These are phyloP conservation scores for Lycophotia porphyrea DNA, from an alignment of 2,888 invertebrate species.

Conservation along the genomic window DNA sequence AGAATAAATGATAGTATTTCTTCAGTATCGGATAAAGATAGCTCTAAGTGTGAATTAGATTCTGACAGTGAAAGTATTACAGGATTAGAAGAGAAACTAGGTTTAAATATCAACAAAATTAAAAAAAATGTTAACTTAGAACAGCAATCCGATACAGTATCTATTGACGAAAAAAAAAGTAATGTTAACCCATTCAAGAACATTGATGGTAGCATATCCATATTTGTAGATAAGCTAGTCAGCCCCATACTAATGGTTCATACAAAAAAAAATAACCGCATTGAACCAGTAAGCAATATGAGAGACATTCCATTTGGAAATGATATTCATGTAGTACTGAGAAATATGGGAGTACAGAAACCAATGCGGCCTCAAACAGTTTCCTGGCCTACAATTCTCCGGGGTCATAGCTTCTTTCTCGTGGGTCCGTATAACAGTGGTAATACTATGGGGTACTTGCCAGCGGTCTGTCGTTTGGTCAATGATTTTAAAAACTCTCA, in stretches of 20 bases:
- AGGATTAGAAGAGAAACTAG: constrained; percentile 70
- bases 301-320: constrained; percentile 80
- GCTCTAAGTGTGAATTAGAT: constrained; percentile 53
- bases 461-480: constrained; percentile 92
- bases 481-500: constrained; percentile 79
- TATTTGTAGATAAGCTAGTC: constrained; percentile 85
- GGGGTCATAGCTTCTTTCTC: constrained; percentile 92
- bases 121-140: constrained; percentile 36
- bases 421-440: constrained; percentile 91
- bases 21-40: constrained; percentile 47
- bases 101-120: constrained; percentile 57
- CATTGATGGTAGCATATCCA: constrained; percentile 78
- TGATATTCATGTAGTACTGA: constrained; percentile 77
- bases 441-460: constrained; percentile 93
- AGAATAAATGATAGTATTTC: constrained; percentile 38
- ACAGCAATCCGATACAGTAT: constrained; percentile 21
- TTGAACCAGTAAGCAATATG: constrained; percentile 76
- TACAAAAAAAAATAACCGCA: constrained; percentile 78
- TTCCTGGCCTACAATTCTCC: constrained; percentile 92
- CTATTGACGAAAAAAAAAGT: constrained; percentile 52
- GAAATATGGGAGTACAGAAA: constrained; percentile 76
- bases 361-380: constrained; percentile 92
- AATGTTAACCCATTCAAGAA: constrained; percentile 84
- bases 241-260: constrained; percentile 85
- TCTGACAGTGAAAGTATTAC: constrained; percentile 72